phyloP scores from a whole-genome alignment of 2,888 invertebrate genomes.

The Syrista parreyssii region DNA sequence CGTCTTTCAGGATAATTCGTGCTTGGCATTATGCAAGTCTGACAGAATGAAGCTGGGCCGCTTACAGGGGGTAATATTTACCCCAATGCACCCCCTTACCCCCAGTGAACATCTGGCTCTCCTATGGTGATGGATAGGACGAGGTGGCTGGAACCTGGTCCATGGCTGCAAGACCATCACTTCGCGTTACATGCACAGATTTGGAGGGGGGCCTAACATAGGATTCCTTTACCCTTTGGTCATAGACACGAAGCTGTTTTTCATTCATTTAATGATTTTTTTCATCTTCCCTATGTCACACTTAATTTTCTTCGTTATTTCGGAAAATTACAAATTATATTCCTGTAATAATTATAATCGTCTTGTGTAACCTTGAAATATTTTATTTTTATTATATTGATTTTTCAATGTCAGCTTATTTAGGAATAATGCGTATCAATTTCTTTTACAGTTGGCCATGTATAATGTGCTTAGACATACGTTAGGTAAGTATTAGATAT shows the following conservation, averaged over 20 bases:
- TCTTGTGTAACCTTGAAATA: neutral
- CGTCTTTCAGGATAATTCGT: constrained; percentile 35
- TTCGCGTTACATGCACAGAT: neutral
- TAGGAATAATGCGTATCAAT: neutral
- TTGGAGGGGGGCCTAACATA: neutral
- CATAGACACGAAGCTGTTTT: neutral
- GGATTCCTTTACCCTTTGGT: neutral
- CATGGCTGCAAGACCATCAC: neutral
- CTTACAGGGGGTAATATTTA: constrained; percentile 48
- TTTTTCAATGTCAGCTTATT: neutral
- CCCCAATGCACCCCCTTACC: constrained; percentile 42
- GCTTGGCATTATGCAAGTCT: constrained; percentile 48
- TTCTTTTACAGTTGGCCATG: neutral
- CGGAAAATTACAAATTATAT: neutral
- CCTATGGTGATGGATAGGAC: constrained; percentile 44
- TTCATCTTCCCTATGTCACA: neutral
- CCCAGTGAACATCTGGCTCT: constrained; percentile 55
- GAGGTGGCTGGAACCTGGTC: constrained; percentile 24
- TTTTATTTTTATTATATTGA: too few species aligned
- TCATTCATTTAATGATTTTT: neutral
- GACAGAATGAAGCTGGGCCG: constrained; percentile 17
- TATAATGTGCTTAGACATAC: too few species aligned
- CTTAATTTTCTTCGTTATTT: too few species aligned
- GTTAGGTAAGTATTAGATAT: too few species aligned
- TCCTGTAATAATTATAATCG: neutral